phyloP scores from a whole-genome alignment of 1,140 invertebrate genomes.

The Gonioctena quinquepunctata region DNA sequence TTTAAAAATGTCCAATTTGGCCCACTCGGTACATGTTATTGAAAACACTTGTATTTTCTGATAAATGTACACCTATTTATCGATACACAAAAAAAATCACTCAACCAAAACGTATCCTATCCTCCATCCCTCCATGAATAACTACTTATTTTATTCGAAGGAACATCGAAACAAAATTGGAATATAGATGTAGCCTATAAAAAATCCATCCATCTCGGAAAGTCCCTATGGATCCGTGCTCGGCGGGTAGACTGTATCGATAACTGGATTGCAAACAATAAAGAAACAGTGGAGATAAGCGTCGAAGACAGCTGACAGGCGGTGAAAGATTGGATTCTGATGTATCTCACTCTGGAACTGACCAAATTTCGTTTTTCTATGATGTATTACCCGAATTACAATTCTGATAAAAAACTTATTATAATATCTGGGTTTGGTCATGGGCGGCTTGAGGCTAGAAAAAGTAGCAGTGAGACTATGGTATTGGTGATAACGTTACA shows the following conservation, averaged over 20 bases:
- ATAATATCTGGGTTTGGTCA: no score
- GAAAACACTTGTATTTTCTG: no score
- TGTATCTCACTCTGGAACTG: constrained; percentile 16
- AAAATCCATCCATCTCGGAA: constrained; percentile 53
- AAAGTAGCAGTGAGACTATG: no score
- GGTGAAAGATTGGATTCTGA: constrained; percentile 45
- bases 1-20: no score
- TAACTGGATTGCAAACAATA: constrained; percentile 54
- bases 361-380: constrained; percentile 8
- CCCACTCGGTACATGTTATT: no score
- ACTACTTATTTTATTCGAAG: constrained; percentile 27
- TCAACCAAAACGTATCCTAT: background rate
- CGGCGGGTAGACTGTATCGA: constrained; percentile 44
- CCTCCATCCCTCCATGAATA: constrained; percentile 11
- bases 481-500: no score
- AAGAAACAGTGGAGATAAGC: constrained; percentile 50
- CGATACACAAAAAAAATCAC: no score
- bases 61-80: no score
- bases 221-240: constrained; percentile 41
- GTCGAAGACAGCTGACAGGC: constrained; percentile 51
- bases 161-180: constrained; percentile 27
- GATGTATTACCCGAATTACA: background rate
- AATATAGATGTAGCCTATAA: constrained; percentile 44
- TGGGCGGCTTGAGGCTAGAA: no score
- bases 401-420: no score